These are phyloP conservation scores for Labeo rohita DNA, from an alignment of 2,113 vertebrate genomes.

Conservation along the genomic window DNA sequence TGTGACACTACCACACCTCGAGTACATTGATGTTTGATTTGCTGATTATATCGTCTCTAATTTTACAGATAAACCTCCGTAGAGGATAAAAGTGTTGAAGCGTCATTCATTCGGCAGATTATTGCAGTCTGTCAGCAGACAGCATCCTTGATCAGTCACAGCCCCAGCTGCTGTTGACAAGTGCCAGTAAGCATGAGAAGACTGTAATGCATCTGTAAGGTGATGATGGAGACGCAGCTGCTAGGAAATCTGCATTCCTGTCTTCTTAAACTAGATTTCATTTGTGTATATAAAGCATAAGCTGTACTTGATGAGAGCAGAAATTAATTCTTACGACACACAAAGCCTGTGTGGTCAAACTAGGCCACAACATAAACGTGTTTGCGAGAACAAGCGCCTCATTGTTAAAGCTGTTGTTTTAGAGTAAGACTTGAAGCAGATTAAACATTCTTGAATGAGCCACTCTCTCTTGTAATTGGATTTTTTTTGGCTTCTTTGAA, in stretches of 20 bases:
- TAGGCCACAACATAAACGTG: conserved; percentile 60
- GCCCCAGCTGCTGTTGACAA: conserved; percentile 27
- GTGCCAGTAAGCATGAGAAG: neutral
- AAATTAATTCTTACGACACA: conserved; percentile 15
- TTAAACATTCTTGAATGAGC: conserved; percentile 74
- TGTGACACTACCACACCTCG: too few relatives aligned
- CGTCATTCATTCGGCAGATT: neutral
- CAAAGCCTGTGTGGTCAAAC: conserved; percentile 58
- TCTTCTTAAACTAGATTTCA: neutral
- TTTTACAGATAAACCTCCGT: neutral
- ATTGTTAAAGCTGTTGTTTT: conserved; percentile 72
- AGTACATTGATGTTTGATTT: neutral
- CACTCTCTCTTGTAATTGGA: conserved; percentile 55
- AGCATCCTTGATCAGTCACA: neutral
- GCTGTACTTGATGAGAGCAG: conserved; percentile 23
- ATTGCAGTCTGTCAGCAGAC: conserved; percentile 23
- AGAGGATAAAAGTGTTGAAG: neutral
- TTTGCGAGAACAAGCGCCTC: conserved; percentile 70
- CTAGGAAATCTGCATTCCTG: conserved; percentile 21
- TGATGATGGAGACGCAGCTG: conserved; percentile 29
- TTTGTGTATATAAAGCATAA: neutral
- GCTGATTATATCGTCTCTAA: neutral
- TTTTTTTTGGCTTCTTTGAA: conserved; percentile 49
- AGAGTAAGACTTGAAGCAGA: conserved; percentile 71
- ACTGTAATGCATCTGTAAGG: neutral